phyloP scores from a whole-genome alignment of 2,113 vertebrate genomes.

The Pangasianodon gigas region DNA sequence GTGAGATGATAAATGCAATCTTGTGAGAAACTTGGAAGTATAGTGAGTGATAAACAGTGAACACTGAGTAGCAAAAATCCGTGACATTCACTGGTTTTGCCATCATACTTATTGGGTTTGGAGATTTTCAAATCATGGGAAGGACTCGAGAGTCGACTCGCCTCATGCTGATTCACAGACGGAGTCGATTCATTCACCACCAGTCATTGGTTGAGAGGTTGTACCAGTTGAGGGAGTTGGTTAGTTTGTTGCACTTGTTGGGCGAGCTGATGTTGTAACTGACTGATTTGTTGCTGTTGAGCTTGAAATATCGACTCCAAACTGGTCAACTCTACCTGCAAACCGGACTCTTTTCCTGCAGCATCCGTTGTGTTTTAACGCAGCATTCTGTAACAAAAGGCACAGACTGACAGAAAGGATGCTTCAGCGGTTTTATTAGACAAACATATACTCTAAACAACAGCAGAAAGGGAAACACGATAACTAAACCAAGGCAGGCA shows the following conservation, averaged over 20 bases:
- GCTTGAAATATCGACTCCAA: too few relatives aligned
- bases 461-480: not conserved
- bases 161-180: not conserved
- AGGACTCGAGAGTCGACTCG: not conserved
- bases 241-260: too few relatives aligned
- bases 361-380: too few relatives aligned
- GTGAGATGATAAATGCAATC: not conserved
- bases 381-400: not conserved
- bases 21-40: not conserved
- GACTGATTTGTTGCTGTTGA: too few relatives aligned
- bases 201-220: too few relatives aligned
- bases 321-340: too few relatives aligned
- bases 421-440: not conserved
- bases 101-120: not conserved
- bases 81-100: not conserved
- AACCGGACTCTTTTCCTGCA: too few relatives aligned
- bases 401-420: not conserved
- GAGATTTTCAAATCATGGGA: not conserved
- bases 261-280: too few relatives aligned
- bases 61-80: not conserved
- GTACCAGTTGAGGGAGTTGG: too few relatives aligned
- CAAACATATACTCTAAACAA: not conserved
- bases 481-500: not conserved
- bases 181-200: not conserved
- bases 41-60: not conserved